These are phyloP conservation scores for Emydocephalus ijimae DNA, from an alignment of 2,113 vertebrate genomes.

Conservation along the genomic window DNA sequence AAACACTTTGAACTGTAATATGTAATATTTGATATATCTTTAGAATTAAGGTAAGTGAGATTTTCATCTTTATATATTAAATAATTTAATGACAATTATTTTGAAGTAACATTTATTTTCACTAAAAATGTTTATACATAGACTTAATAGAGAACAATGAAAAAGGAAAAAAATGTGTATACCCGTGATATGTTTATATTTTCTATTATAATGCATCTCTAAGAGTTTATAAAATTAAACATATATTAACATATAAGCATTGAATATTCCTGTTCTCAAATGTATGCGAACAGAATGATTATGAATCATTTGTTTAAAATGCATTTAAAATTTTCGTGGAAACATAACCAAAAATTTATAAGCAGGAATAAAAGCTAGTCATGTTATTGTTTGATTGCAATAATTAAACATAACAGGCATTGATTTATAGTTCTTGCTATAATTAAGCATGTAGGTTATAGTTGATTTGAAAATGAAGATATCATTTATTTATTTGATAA, in stretches of 20 bases:
- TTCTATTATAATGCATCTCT: background rate
- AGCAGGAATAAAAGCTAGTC: background rate
- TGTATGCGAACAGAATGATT: background rate
- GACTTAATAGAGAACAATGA: background rate
- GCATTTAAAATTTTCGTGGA: background rate
- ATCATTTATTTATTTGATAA: background rate
- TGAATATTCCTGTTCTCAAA: background rate
- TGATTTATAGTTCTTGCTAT: background rate
- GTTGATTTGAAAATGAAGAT: background rate
- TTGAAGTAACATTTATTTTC: background rate
- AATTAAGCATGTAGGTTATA: background rate
- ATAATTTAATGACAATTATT: background rate
- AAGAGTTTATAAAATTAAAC: background rate
- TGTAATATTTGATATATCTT: constrained; percentile 48
- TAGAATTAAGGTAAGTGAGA: constrained; percentile 65
- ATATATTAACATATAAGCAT: background rate
- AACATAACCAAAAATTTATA: background rate
- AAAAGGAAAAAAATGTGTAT: background rate
- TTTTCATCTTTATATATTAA: background rate
- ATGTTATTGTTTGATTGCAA: background rate
- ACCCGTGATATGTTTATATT: background rate
- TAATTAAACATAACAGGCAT: background rate
- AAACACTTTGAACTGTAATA: constrained; percentile 37
- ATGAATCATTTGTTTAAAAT: background rate
- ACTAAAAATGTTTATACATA: background rate